phyloP scores from a whole-genome alignment of 2,888 invertebrate species.

The Aphrophora alni region DNA sequence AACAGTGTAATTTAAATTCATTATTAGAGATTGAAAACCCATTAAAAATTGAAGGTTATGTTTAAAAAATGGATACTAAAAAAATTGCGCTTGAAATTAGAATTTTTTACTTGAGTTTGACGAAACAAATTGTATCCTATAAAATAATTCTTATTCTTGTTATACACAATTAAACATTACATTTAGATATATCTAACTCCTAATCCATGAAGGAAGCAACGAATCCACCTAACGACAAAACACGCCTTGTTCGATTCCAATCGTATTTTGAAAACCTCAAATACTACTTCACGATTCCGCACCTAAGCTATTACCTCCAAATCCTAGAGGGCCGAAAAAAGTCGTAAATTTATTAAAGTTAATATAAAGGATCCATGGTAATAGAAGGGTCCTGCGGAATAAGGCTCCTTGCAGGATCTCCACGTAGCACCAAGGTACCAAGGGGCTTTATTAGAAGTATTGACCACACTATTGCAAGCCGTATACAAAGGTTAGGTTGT shows the following conservation, averaged over 20 bases:
- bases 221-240: too few relatives aligned
- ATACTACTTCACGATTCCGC: background rate
- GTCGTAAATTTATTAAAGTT: slow-evolving; percentile 9
- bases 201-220: too few relatives aligned
- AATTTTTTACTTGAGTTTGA: too few relatives aligned
- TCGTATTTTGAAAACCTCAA: background rate
- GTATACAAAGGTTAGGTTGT: slow-evolving; percentile 14
- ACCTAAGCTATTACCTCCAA: background rate
- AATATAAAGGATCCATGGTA: background rate
- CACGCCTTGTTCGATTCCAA: background rate
- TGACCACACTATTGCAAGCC: background rate
- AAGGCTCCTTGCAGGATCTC: background rate
- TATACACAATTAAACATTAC: too few relatives aligned
- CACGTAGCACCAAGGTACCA: slow-evolving; percentile 27
- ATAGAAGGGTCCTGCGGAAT: background rate
- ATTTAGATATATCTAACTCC: too few relatives aligned
- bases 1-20: too few relatives aligned
- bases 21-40: too few relatives aligned
- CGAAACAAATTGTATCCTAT: too few relatives aligned
- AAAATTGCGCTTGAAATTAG: too few relatives aligned
- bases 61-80: too few relatives aligned
- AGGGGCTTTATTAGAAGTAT: background rate
- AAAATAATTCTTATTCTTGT: too few relatives aligned
- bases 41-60: too few relatives aligned
- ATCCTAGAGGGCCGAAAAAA: background rate